Evolutionary conservation across 1,140 invertebrate genomes (phyloP).

Genomic region (Drosophila subobscura): DNA sequence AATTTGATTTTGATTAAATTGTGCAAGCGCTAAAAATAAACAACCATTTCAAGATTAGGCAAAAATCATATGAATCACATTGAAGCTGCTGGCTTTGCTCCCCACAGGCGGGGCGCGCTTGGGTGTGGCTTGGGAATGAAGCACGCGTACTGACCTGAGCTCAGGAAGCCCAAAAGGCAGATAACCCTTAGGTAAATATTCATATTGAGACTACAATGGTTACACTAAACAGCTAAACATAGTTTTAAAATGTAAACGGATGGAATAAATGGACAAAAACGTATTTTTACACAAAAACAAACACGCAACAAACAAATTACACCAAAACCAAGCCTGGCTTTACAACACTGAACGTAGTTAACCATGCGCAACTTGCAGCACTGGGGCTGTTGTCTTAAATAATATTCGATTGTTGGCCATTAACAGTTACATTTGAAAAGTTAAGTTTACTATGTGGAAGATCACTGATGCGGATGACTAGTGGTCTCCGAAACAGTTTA

Average conservation of each 20-base stretch:
- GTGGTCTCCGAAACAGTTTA: too few relatives aligned
- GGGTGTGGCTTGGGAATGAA: conserved; percentile 62
- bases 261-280: conserved; percentile 12
- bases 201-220: conserved; percentile 34
- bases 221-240: conserved; percentile 39
- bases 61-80: conserved; percentile 60
- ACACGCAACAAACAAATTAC: conserved; percentile 68
- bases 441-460: neutral
- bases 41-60: too few relatives aligned
- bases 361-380: conserved; percentile 18
- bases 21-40: neutral
- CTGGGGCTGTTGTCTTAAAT: conserved; percentile 5
- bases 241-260: conserved; percentile 12
- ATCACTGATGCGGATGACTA: too few relatives aligned
- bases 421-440: conserved; percentile 4
- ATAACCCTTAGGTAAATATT: conserved; percentile 33
- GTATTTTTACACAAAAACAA: conserved; percentile 25
- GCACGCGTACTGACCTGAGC: conserved; percentile 46
- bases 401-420: conserved; percentile 19
- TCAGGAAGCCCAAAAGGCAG: conserved; percentile 38
- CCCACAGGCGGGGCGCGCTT: conserved; percentile 30
- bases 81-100: conserved; percentile 7
- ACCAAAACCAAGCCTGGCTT: conserved; percentile 17
- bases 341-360: conserved; percentile 1
- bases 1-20: conserved; percentile 51